Percentiles rank a stretch among this genome's conserved stretches.
These are phyloP conservation scores for Leucoptera coffeella DNA, from an alignment of 2,888 invertebrate genomes.

Conservation along the genomic window DNA sequence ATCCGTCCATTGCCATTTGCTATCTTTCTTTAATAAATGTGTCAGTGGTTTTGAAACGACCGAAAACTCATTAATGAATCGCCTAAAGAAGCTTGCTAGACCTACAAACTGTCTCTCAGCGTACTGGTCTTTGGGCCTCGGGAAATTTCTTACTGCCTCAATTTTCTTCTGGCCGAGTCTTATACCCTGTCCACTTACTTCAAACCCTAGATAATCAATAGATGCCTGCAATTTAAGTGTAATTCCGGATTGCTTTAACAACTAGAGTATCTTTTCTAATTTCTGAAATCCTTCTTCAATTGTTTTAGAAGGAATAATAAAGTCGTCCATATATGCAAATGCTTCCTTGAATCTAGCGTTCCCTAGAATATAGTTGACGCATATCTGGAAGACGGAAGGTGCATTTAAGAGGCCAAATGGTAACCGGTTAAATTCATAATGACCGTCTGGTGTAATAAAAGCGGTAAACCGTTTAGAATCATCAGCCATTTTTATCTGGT, in stretches of 20 bases:
- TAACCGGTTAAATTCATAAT: neutral
- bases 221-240: neutral
- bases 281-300: neutral
- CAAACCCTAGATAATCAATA: conserved; percentile 1
- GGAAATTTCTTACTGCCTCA: neutral
- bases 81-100: neutral
- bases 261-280: neutral
- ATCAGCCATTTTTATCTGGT: conserved; percentile 10
- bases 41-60: neutral
- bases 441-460: conserved; percentile 11
- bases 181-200: neutral
- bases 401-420: conserved; percentile 7
- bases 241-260: neutral
- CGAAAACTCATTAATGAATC: neutral
- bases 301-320: conserved; percentile 2
- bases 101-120: neutral
- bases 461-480: conserved; percentile 11
- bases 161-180: neutral
- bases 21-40: neutral
- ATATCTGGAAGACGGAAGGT: conserved; percentile 11
- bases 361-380: conserved; percentile 2
- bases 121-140: neutral
- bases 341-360: conserved; percentile 1
- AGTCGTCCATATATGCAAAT: conserved; percentile 4
- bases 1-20: neutral